Base-by-base conservation (phyloP, 35 echinoderm and acorn worm species). In the Apostichopus californicus region DNA sequence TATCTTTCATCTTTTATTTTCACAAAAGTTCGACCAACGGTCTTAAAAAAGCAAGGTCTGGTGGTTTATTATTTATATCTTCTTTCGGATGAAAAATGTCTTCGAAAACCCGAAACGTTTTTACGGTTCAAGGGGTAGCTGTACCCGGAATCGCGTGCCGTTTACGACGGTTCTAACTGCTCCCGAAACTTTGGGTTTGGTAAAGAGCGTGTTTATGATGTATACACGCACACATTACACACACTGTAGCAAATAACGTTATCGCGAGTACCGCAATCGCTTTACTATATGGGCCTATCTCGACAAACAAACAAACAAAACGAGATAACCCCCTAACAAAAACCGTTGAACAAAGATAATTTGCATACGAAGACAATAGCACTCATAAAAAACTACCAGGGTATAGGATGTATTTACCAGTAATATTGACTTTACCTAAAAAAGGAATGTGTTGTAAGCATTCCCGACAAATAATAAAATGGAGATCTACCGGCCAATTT, bases 111-210 rank as follows among this genome's bases (percentile, higher is more conserved):
- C 34, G 34, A 68, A 68, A 68, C 11, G 17, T 25, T 83, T 83
- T 81, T 83, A 83, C 18, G 52, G 55, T 83, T 83, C 17, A 54
- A 55, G 18, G 9, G 80, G 80, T n/a, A 83, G 80, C 80, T 14
- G 25, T 8, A 83, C 34, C 34, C 55, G 80, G 12, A 53, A 56
- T 83, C 80, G 55, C 80, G 80, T 83, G 57, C 86, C 86, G 86
- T 87, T 87, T 87, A 87, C 86, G 86, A 87, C 86, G 54, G 86
- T 71, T 87, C 20, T 87, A 6, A 87, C 59, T 59, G 55, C 86
- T 87, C 18, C 86, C 14, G 86, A 87, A 57, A 63, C 25, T 14
- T 64, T 87, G 17, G 57, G 78, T 22, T 54, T 46, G 34, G 34
- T 46, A 1, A 46, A 46, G 34, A 46, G 34, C 34, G 34, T 46